These are phyloP conservation scores for Hipparchia semele DNA, from an alignment of 2,888 invertebrate genomes.

Conservation along the genomic window DNA sequence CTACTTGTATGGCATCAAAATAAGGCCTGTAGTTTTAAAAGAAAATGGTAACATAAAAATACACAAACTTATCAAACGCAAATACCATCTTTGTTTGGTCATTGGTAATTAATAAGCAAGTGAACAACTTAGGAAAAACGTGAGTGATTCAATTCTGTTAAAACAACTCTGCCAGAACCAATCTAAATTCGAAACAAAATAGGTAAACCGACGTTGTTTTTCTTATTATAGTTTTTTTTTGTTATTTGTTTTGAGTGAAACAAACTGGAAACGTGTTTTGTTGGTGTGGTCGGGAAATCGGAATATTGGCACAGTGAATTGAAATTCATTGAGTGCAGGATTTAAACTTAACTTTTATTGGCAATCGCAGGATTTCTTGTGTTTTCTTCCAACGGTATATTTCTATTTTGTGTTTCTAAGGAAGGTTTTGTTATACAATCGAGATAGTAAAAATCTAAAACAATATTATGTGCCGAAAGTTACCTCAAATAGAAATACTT, in stretches of 20 bases:
- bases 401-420: not conserved
- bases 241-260: constrained; percentile 1
- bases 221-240: not conserved
- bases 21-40: no score
- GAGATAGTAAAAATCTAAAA: no score
- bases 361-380: not conserved
- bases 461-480: no score
- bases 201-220: not conserved
- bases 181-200: constrained; percentile 15
- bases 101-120: no score
- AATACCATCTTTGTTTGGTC: no score
- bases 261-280: constrained; percentile 1
- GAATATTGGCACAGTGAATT: constrained; percentile 9
- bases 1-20: no score
- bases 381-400: not conserved
- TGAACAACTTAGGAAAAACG: no score
- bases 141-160: no score
- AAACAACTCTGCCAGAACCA: not conserved
- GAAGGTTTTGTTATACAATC: not conserved
- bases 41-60: no score
- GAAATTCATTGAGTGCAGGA: constrained; percentile 9
- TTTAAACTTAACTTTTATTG: constrained; percentile 14
- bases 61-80: no score
- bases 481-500: not conserved
- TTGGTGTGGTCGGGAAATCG: constrained; percentile 10